phyloP scores from a whole-genome alignment of 2,113 vertebrate species.

The Mugil cephalus region DNA sequence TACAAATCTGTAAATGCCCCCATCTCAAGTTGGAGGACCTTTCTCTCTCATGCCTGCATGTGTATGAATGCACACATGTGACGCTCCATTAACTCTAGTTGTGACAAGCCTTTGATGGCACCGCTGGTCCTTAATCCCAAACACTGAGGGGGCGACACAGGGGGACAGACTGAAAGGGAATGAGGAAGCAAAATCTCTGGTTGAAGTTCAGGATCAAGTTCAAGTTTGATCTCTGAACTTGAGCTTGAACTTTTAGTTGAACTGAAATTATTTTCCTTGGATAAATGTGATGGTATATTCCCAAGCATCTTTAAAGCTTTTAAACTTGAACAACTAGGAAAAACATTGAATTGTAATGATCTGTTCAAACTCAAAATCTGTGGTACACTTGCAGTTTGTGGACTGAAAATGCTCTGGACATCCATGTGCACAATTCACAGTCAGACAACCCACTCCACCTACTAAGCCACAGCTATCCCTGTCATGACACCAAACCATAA shows the following conservation, averaged over 20 bases:
- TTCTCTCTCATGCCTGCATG: slow-evolving; percentile 63
- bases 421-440: too few species aligned
- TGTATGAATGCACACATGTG: slow-evolving; percentile 66
- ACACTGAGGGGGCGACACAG: slow-evolving; percentile 36
- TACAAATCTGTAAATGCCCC: slow-evolving; percentile 73
- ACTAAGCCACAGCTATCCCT: too few species aligned
- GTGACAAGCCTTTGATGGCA: slow-evolving; percentile 79
- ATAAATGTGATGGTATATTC: too few species aligned
- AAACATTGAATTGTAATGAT: background rate
- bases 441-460: too few species aligned
- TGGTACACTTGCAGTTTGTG: too few species aligned
- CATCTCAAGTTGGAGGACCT: slow-evolving; percentile 75
- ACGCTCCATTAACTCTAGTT: slow-evolving; percentile 79
- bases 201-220: slow-evolving; percentile 46
- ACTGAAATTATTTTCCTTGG: background rate
- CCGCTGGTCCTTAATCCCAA: slow-evolving; percentile 72
- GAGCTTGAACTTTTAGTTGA: slow-evolving; percentile 4
- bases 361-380: background rate
- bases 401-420: too few species aligned
- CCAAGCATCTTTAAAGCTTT: too few species aligned
- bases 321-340: too few species aligned
- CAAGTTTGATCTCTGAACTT: slow-evolving; percentile 24
- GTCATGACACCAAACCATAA: too few species aligned
- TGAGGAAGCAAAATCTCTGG: slow-evolving; percentile 4
- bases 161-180: background rate